A percentile compares a stretch with the other conserved stretches of the same genome.
phyloP scores from a whole-genome alignment of 2,113 vertebrate genomes.

The Pomatorhinus ruficollis region DNA sequence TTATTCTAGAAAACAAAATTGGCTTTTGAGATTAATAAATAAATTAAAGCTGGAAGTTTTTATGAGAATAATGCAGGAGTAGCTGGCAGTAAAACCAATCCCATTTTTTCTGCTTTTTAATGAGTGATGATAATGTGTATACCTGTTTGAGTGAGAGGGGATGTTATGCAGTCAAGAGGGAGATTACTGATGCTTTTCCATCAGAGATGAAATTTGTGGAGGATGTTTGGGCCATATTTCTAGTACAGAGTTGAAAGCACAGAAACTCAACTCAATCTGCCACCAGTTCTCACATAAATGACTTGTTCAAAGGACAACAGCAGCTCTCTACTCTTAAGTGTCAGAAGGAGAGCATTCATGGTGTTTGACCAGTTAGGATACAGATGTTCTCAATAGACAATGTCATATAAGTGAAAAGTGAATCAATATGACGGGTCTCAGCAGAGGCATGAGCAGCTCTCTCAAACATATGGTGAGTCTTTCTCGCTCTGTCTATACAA shows the following conservation, averaged over 20 bases:
- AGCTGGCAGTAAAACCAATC: accelerated
- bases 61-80: neutral
- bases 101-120: neutral
- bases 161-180: neutral
- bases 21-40: neutral
- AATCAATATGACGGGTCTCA: neutral
- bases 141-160: accelerated
- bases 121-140: accelerated
- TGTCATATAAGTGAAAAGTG: neutral
- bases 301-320: neutral
- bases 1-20: neutral
- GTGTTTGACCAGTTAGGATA: neutral
- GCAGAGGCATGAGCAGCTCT: neutral
- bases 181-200: neutral
- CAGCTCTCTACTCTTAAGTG: neutral
- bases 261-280: neutral
- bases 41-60: neutral
- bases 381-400: neutral
- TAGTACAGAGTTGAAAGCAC: neutral
- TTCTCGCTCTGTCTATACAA: neutral
- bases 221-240: neutral
- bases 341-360: neutral
- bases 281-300: neutral
- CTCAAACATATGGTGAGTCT: neutral
- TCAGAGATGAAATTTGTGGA: neutral